Evolutionary conservation across 2,888 invertebrate genomes (phyloP), one percentile per base, ranked within the genome.

Genomic region (Macrostomum cliftonense): DNA sequence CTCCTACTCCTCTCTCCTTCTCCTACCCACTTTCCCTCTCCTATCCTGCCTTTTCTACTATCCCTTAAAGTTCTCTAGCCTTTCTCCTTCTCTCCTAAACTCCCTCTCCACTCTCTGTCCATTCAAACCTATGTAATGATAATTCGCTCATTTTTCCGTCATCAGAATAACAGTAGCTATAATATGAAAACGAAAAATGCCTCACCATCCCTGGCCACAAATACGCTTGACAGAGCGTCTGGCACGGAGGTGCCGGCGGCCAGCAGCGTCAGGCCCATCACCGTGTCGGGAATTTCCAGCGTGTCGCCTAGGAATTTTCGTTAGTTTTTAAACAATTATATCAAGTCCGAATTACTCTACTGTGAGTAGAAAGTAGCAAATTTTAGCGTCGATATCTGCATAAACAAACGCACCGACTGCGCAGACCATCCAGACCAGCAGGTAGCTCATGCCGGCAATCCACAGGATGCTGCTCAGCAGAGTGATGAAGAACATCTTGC

Each of bases 211-310:
- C 63, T 55, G 1, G 63, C 62, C 1, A 65, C 66, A 50, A 67
- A 58, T 1, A 66, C 45, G 52, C 63, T 62, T n/a, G 64, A 54
- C 17, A 67, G 51, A 49, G 63, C 63, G 49, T 67, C 67, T 1
- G 65, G 65, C 5, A 64, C 62, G 46, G 63, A 62, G n/a, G 64
- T 65, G 5, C 67, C 67, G n/a, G 63, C 64, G 12, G 67, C 67
- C 21, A 67, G 54, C 7, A 67, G 53, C 1, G 65, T 66, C 42
- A 67, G 54, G 1, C 67, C 67, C 61, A 64, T 63, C n/a, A 67
- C 64, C 1, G 65, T 64, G 53, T 66, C 66, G 0, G 65, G 65
- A 40, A 67, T 63, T 19, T 58, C 59, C 17, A 64, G 47, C 0
- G 63, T 60, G 47, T 66, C 65, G 14, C 64, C 65, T 65, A 51